Base-by-base conservation (phyloP, 2,888 invertebrate species). In the Ashinkailepas kermadecensis region DNA sequence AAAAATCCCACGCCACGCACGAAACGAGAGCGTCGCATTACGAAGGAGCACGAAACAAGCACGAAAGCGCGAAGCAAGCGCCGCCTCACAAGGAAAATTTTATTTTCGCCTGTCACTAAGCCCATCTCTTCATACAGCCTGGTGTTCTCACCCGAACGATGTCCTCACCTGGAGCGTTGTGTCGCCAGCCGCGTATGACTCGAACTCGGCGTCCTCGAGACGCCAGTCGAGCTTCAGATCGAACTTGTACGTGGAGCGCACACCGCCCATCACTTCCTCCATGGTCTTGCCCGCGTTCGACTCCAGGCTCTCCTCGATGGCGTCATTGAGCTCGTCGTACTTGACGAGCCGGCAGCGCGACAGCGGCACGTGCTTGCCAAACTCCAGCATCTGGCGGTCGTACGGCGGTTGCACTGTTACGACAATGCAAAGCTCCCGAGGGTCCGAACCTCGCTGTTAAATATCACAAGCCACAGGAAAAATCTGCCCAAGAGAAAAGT, bases 261-360 rank as follows among this genome's bases (percentile, higher is more conserved):
- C 88, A 81, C 86, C 89, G 84, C 89, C 88, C 39, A 89, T 87
- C 80, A 90, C 87, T 89, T 88, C 84, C 86, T 87, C 86, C 82
- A 89, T 87, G 0, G 86, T 83, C 79, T 89, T 88, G 9, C 90
- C 87, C 74, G 91, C 91, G 80, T 88, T 88, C 1, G 89, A 90
- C 83, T 93, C 92, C 85, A 92, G 92, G 82, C 92, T 93, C 83
- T 90, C 89, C 83, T 92, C 91, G 57, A 94, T 90, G 15, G 91
- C 89, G 83, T 92, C 92, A 82, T 89, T 89, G 79, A 88, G 87
- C 81, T 90, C 90, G 85, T 93, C 91, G 85, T 92, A 94, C 82
- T 90, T 90, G 39, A 94, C 93, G 57, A 95, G 88, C 10, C 94
- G 91, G 85, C 92, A 93, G 83, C 92, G 91, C 81, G 91, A 90